phyloP scores from a whole-genome alignment of 2,113 vertebrate genomes.

The Poecile atricapillus region DNA sequence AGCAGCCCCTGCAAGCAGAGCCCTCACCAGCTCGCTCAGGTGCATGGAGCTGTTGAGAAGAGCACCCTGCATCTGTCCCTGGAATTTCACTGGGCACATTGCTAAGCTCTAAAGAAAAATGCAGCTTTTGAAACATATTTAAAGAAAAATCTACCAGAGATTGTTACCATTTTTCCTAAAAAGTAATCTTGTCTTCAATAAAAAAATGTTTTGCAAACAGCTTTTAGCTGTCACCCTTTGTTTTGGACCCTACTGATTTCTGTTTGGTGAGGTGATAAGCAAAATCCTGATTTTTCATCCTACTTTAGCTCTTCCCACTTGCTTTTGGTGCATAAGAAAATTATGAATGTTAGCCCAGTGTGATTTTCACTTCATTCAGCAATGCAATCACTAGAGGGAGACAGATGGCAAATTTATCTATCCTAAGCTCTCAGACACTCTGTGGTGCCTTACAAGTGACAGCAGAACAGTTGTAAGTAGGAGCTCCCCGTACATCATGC shows the following conservation, averaged over 20 bases:
- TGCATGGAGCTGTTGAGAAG: neutral
- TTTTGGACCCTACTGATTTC: neutral
- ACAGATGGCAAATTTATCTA: neutral
- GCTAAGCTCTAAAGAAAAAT: neutral
- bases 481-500: neutral
- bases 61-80: neutral
- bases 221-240: neutral
- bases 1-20: neutral
- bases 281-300: neutral
- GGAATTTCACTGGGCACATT: neutral
- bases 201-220: neutral
- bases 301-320: neutral
- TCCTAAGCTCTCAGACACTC: neutral
- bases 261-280: neutral
- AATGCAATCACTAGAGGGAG: constrained; percentile 19
- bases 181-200: neutral
- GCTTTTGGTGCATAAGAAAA: neutral
- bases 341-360: neutral
- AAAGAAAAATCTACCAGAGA: neutral
- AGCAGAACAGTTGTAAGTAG: neutral
- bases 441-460: neutral
- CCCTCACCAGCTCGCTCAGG: rapidly evolving
- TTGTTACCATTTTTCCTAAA: neutral
- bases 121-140: neutral
- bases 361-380: neutral